Evolutionary conservation across 2,113 vertebrate genomes (phyloP).

Genomic region (Xenotilapia caudafasciata): DNA sequence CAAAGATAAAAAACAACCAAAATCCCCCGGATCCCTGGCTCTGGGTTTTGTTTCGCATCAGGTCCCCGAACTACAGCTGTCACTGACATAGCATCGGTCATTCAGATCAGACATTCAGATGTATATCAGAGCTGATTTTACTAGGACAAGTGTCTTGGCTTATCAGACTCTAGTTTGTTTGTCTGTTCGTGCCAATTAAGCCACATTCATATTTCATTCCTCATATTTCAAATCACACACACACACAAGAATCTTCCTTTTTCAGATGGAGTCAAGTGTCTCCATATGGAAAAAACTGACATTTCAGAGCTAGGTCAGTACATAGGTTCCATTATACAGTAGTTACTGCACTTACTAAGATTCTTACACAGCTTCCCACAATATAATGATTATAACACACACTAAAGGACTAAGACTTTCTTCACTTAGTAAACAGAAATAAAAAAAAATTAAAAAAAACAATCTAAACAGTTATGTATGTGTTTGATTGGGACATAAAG

Average conservation of each 20-base stretch:
- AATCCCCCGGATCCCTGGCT: background rate
- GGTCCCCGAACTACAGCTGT: background rate
- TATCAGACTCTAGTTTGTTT: background rate
- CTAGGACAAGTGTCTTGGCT: background rate
- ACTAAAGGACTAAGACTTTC: background rate
- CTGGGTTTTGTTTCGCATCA: background rate
- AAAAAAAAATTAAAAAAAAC: background rate
- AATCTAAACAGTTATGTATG: background rate
- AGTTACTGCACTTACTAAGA: background rate
- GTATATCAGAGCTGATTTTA: background rate
- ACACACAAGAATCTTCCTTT: background rate
- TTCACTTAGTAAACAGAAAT: background rate
- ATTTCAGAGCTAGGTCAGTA: background rate
- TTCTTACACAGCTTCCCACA: background rate
- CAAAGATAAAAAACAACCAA: background rate
- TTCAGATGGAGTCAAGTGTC: background rate
- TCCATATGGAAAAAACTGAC: background rate
- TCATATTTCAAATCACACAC: background rate
- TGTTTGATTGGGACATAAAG: background rate
- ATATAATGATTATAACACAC: background rate
- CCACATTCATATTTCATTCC: background rate
- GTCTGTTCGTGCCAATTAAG: background rate
- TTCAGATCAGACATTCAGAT: background rate
- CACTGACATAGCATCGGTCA: background rate
- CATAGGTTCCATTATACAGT: background rate